A percentile compares a stretch with the other conserved stretches of the same genome.
Conservation (phyloP, 37 sponge, comb jelly and placozoan species). For the Agelas oroides region DNA sequence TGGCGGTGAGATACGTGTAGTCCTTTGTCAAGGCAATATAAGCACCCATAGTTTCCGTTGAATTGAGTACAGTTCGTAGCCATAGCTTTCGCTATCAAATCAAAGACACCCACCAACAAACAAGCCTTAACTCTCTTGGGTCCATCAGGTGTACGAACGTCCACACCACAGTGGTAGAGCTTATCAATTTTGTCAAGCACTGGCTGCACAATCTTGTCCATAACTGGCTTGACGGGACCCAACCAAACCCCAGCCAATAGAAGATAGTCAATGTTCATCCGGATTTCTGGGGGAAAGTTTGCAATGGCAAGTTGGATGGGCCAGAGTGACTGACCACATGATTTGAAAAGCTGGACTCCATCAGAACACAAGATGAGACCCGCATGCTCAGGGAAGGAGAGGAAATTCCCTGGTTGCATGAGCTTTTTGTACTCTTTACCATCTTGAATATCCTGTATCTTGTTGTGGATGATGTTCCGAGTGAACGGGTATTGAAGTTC, state of each 20-base stretch:
- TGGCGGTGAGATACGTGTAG: neutral
- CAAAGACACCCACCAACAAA: slow-evolving; percentile 16
- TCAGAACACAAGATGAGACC: neutral
- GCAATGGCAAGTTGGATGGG: neutral
- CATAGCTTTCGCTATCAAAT: slow-evolving; percentile 15
- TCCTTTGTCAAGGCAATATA: slow-evolving; percentile 20
- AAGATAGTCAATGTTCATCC: neutral
- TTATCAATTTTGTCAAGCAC: neutral
- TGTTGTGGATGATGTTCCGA: no score
- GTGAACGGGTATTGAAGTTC: no score
- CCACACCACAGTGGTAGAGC: neutral
- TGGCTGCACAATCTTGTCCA: neutral
- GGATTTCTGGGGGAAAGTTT: neutral
- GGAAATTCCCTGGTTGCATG: neutral
- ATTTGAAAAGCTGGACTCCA: slow-evolving; percentile 12
- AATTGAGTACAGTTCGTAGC: slow-evolving; percentile 8
- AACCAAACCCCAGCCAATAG: neutral
- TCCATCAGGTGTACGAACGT: neutral
- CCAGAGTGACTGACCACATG: neutral
- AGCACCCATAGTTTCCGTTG: slow-evolving; percentile 21
- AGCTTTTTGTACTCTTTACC: no score
- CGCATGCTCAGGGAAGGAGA: neutral
- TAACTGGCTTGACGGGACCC: neutral
- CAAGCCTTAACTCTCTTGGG: slow-evolving; percentile 3
- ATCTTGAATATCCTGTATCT: no score